phyloP scores from a whole-genome alignment of 2,113 vertebrate species.

The Oreochromis spilurus region DNA sequence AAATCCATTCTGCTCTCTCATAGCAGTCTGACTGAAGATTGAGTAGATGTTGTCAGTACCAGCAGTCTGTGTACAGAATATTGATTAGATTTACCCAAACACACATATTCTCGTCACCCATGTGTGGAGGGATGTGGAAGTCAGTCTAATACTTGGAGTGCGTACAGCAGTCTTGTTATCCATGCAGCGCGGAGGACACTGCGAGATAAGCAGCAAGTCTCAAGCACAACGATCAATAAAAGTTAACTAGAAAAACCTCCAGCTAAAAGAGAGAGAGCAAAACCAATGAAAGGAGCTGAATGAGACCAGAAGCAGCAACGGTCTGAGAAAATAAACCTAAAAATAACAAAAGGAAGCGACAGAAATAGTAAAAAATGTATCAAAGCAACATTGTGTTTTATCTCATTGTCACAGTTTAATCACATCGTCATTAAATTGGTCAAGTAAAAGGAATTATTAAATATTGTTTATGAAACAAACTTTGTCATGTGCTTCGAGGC shows the following conservation, averaged over 20 bases:
- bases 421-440: neutral
- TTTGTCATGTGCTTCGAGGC: neutral
- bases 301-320: neutral
- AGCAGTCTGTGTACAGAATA: neutral
- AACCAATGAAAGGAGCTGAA: neutral
- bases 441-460: neutral
- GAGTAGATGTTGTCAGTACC: neutral
- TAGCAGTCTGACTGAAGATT: neutral
- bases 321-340: neutral
- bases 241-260: neutral
- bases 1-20: neutral
- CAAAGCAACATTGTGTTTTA: neutral
- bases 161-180: neutral
- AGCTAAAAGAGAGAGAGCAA: neutral
- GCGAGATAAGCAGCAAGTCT: constrained; percentile 16
- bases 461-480: neutral
- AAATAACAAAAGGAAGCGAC: neutral
- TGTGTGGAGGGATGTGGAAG: neutral
- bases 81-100: neutral
- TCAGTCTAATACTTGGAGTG: neutral
- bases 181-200: neutral
- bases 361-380: neutral
- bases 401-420: neutral
- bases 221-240: constrained; percentile 6
- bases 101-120: constrained; percentile 13